A percentile compares a stretch with the other conserved stretches of the same genome.
phyloP scores from a whole-genome alignment of 2,113 vertebrate genomes.

The Gorsachius goisagi region DNA sequence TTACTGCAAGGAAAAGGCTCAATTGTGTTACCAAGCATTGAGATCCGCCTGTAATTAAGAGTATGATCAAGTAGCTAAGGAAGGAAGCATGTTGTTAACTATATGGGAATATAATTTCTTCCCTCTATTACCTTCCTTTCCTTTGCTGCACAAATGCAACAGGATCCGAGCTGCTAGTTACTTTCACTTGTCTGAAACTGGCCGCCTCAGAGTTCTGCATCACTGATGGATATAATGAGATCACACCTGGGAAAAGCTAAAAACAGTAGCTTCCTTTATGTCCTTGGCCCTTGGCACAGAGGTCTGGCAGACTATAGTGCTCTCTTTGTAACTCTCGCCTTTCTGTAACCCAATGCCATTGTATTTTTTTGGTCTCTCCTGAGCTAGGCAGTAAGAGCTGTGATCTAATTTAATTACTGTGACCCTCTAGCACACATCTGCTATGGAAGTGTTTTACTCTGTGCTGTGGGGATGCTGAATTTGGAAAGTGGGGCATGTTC shows the following conservation, averaged over 20 bases:
- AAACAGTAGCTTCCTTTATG: neutral
- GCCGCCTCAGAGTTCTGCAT: neutral
- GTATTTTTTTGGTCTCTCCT: neutral
- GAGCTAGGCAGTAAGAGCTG: neutral
- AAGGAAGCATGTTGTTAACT: neutral
- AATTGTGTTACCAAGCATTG: neutral
- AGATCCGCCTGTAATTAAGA: neutral
- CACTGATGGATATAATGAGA: neutral
- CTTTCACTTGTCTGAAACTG: neutral
- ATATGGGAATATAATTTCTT: neutral
- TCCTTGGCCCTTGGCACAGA: neutral
- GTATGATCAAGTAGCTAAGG: neutral
- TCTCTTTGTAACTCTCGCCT: neutral
- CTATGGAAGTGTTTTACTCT: neutral
- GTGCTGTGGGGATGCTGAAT: neutral
- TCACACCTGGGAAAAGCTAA: slow-evolving; percentile 9
- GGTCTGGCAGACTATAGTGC: neutral
- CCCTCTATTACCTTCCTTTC: neutral
- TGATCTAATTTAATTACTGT: neutral
- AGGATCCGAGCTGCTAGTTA: neutral
- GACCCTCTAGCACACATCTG: neutral
- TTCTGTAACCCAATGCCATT: neutral
- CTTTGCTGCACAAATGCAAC: neutral
- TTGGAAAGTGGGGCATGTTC: neutral
- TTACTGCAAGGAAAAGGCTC: neutral